These are phyloP conservation scores for Ephestia elutella DNA, from an alignment of 1,140 invertebrate species.

Conservation along the genomic window DNA sequence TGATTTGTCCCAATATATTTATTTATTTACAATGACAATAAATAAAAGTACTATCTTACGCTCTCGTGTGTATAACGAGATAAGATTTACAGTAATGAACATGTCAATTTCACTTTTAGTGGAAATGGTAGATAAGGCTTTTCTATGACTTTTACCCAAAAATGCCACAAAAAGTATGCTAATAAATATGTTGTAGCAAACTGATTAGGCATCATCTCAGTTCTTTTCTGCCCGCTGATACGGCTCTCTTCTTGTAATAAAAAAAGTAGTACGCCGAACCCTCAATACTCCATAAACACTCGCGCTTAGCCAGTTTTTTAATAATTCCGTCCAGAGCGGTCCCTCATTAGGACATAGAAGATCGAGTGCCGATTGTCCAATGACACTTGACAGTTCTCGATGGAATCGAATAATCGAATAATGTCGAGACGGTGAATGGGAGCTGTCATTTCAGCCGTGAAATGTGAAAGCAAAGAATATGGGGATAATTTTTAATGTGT, in stretches of 20 bases:
- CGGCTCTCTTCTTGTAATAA: neutral
- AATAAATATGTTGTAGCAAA: no score
- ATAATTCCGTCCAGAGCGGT: constrained; percentile 62
- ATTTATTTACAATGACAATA: no score
- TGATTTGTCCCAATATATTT: no score
- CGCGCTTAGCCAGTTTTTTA: constrained; percentile 48
- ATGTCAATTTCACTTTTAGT: no score
- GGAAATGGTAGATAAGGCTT: no score
- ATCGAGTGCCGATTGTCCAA: constrained; percentile 56
- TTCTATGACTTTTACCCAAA: no score
- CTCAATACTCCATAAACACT: neutral
- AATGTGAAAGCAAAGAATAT: constrained; percentile 14
- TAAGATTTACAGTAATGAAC: no score
- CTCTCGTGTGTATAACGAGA: no score
- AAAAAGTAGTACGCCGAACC: neutral
- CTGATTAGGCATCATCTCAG: no score
- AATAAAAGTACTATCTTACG: no score
- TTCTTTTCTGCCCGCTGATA: no score
- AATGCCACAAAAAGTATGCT: no score
- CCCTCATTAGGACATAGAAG: constrained; percentile 53
- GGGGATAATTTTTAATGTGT: constrained; percentile 10
- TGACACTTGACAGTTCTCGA: constrained; percentile 61
- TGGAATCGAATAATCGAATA: constrained; percentile 60
- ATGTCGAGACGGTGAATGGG: constrained; percentile 29
- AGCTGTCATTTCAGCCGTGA: constrained; percentile 21